Conservation (phyloP, 2,113 vertebrate genomes). For the Sporophila hypoxantha region DNA sequence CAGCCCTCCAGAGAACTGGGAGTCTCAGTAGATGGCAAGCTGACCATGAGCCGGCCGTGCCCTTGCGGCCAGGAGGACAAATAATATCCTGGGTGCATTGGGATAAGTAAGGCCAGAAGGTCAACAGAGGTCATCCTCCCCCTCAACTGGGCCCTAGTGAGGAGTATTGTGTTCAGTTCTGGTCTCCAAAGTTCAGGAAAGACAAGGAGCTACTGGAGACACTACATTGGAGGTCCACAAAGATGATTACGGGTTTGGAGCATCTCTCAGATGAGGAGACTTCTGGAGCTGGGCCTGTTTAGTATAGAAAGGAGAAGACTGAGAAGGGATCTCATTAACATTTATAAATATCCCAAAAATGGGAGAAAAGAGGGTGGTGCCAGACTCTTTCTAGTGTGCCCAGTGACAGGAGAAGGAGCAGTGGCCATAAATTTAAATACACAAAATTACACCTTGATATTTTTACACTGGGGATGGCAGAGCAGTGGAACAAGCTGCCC, state of each 20-base stretch:
- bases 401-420: background rate
- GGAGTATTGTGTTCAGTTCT: background rate
- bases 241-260: fast-evolving
- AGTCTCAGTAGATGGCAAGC: background rate
- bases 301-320: background rate
- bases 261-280: background rate
- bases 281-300: background rate
- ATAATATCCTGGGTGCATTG: background rate
- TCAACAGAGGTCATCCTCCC: background rate
- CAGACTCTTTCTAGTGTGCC: background rate
- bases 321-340: background rate
- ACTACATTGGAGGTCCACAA: background rate
- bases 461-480: background rate
- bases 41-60: background rate
- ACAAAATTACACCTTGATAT: background rate
- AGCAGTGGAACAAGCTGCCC: background rate
- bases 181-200: background rate
- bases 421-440: background rate
- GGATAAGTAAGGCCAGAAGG: background rate
- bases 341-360: background rate
- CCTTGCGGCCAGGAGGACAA: background rate
- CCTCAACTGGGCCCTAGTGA: background rate
- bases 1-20: background rate
- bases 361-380: background rate
- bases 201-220: background rate